Evolutionary conservation across 2,797 vertebrate species (phyloP), one percentile per base, ranked within the genome.

Genomic region (Siniperca obscura): DNA sequence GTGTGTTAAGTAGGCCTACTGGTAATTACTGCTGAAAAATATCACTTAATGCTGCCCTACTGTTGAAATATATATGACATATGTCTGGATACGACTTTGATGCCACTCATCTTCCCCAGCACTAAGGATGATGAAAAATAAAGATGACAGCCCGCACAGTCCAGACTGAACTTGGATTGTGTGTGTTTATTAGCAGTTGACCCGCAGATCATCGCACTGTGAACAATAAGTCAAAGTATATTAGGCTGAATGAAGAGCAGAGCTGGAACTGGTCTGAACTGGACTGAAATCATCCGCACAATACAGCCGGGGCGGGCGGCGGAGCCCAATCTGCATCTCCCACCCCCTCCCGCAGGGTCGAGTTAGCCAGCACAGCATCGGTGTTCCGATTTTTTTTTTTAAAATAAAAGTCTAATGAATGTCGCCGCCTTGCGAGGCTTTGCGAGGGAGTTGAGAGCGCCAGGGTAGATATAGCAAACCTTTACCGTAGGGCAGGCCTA

Each of bases 241-340:
- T 77, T 80, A 87, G 89, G 70, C 86, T 81, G 92, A 88, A 93
- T 46, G 61, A 88, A 73, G 78, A 84, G 87, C 81, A 68, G 71
- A 17, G 38, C 81, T 77, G 64, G 88, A 96, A 96, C 96, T 96
- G 95, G 96, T 96, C 95, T 95, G 92, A 96, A 95, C 95, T 95
- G 95, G 96, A 95, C 94, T 92, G 91, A 80, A 94, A 94, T 92
- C 91, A 85, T 84, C 88, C 44, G 84, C 89, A 89, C 88, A 86
- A 76, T 42, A 67, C 66, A n/a, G n/a, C n/a, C n/a, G n/a, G n/a
- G n/a, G n/a, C n/a, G n/a, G n/a, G n/a, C n/a, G n/a, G n/a, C n/a
- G n/a, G n/a, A n/a, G n/a, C n/a, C n/a, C n/a, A n/a, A n/a, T n/a
- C n/a, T n/a, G n/a, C n/a, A n/a, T n/a, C n/a, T n/a, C 81, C 70